Percentiles rank a stretch among this genome's conserved stretches.
Conservation (phyloP, 2,113 vertebrate genomes). For the Rhea americana region DNA sequence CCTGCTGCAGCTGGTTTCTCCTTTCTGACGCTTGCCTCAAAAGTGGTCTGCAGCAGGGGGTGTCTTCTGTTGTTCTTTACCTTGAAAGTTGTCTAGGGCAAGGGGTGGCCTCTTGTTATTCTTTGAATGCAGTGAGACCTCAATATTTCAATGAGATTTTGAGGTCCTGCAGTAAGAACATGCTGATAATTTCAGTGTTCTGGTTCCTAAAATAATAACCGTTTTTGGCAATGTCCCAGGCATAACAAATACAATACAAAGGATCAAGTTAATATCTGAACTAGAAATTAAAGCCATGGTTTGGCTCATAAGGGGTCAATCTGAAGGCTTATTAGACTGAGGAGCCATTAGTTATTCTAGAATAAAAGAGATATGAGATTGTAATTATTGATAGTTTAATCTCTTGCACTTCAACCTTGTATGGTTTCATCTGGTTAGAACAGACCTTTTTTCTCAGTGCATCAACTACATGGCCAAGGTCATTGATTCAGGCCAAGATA, state of each 20-base stretch:
- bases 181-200: neutral
- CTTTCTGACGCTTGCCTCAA: neutral
- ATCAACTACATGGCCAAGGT: neutral
- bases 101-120: neutral
- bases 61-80: neutral
- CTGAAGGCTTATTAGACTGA: neutral
- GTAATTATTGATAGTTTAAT: conserved; percentile 17
- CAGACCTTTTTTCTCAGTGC: neutral
- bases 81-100: neutral
- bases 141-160: neutral
- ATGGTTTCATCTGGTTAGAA: neutral
- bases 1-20: neutral
- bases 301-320: neutral
- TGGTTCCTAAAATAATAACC: neutral
- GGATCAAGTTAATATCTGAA: neutral
- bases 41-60: neutral
- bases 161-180: neutral
- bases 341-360: neutral
- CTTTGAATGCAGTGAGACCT: neutral
- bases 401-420: neutral
- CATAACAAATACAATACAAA: neutral
- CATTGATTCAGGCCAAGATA: neutral
- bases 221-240: neutral
- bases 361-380: neutral
- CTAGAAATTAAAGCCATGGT: neutral